These are phyloP conservation scores for Ianthella basta DNA, from an alignment of 37 sponge, comb jelly and placozoan species.

Conservation along the genomic window DNA sequence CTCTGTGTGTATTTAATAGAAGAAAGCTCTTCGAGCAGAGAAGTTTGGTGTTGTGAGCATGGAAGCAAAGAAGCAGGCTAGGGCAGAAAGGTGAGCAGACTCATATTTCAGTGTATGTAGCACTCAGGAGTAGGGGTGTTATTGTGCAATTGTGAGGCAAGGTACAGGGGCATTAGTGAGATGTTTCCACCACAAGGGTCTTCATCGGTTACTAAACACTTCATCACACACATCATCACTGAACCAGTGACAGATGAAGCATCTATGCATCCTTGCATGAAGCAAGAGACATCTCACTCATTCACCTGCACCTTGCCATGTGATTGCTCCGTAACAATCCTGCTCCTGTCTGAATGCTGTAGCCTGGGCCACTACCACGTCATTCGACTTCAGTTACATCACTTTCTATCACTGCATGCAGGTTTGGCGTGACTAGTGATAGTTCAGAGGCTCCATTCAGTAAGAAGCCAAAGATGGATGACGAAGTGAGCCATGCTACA, in stretches of 20 bases:
- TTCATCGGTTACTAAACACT: too few relatives aligned
- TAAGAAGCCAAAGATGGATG: neutral
- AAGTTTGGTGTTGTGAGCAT: constrained; percentile 76
- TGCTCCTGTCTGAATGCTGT: too few relatives aligned
- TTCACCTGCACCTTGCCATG: too few relatives aligned
- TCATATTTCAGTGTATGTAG: neutral
- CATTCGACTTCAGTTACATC: too few relatives aligned
- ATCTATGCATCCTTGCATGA: too few relatives aligned
- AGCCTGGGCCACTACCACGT: too few relatives aligned
- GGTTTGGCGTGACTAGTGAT: neutral
- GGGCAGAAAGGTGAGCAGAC: constrained; percentile 66
- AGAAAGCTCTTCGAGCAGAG: constrained; percentile 49
- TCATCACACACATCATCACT: too few relatives aligned
- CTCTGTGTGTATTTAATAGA: neutral
- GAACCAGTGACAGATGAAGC: too few relatives aligned
- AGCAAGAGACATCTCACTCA: too few relatives aligned
- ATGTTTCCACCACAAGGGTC: neutral
- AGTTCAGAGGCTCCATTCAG: neutral
- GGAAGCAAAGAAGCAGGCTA: constrained; percentile 72
- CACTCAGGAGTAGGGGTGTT: neutral
- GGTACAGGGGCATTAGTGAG: neutral
- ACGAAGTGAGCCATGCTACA: neutral
- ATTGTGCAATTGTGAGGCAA: neutral
- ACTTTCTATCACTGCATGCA: neutral
- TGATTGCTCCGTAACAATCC: too few relatives aligned